phyloP scores from a whole-genome alignment of 2,888 invertebrate species.

The Megastigmus dorsalis region DNA sequence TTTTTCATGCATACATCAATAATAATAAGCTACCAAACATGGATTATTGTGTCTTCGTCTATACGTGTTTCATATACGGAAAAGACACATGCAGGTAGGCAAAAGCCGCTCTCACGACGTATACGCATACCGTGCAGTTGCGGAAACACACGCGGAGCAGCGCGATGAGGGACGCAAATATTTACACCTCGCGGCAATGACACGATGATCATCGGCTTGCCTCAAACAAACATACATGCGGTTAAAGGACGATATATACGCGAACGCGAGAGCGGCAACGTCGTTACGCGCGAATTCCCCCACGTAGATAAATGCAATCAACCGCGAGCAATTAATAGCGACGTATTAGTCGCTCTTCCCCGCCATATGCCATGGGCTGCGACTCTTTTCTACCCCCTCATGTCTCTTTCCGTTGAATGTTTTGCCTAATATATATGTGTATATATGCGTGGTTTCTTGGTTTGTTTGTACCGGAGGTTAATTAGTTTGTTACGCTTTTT shows the following conservation, averaged over 20 bases:
- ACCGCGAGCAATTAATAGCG: conserved; percentile 28
- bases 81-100: too few species aligned
- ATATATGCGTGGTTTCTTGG: background rate
- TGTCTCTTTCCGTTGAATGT: background rate
- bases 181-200: conserved; percentile 59
- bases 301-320: conserved; percentile 34
- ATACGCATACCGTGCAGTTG: too few species aligned
- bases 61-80: too few species aligned
- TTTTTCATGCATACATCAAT: too few species aligned
- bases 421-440: background rate
- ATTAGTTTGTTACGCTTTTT: conserved; percentile 52
- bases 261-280: background rate
- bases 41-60: too few species aligned
- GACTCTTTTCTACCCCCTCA: background rate
- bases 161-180: conserved; percentile 55
- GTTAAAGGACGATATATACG: background rate
- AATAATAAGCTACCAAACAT: too few species aligned
- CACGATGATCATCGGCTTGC: conserved; percentile 57
- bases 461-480: too few species aligned
- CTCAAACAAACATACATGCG: conserved; percentile 51
- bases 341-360: conserved; percentile 16
- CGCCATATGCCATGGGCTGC: background rate
- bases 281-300: conserved; percentile 26
- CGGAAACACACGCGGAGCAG: too few species aligned
- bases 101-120: too few species aligned